Evolutionary conservation across 2,113 vertebrate species (phyloP).

Genomic region (Trinectes maculatus): DNA sequence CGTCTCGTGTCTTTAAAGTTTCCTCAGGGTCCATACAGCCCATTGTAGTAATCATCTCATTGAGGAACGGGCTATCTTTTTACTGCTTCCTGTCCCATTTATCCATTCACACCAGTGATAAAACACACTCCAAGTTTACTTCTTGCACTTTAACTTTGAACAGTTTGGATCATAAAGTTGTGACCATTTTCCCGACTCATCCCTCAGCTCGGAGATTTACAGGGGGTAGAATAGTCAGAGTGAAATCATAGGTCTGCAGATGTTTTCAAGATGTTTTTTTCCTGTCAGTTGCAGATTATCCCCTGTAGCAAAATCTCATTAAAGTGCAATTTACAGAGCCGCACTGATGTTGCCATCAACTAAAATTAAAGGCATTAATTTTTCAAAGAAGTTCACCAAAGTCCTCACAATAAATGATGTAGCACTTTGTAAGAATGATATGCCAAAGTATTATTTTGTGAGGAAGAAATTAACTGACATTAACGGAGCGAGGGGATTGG

Average conservation of each 20-base stretch:
- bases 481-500: conserved; percentile 90
- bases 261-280: conserved; percentile 99
- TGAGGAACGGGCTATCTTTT: background rate
- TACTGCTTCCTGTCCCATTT: conserved; percentile 6
- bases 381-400: conserved; percentile 98
- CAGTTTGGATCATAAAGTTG: conserved; percentile 66
- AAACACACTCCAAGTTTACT: conserved; percentile 34
- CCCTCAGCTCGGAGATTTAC: conserved; percentile 74
- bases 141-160: conserved; percentile 55
- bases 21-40: conserved; percentile 79
- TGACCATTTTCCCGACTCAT: conserved; percentile 80
- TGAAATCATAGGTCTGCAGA: conserved; percentile 99
- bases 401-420: conserved; percentile 98
- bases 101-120: conserved; percentile 1
- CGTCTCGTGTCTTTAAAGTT: conserved; percentile 63
- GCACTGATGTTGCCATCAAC: conserved; percentile 99
- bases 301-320: conserved; percentile 99
- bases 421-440: conserved; percentile 98
- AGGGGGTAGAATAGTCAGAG: conserved; percentile 89
- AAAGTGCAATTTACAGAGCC: conserved; percentile 99
- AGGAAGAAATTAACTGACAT: conserved; percentile 92
- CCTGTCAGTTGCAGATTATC: conserved; percentile 99
- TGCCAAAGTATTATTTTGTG: conserved; percentile 95
- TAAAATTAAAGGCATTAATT: conserved; percentile 99
- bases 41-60: background rate